phyloP scores from a whole-genome alignment of 2,797 vertebrate genomes.

The Hozukius guyotensis region DNA sequence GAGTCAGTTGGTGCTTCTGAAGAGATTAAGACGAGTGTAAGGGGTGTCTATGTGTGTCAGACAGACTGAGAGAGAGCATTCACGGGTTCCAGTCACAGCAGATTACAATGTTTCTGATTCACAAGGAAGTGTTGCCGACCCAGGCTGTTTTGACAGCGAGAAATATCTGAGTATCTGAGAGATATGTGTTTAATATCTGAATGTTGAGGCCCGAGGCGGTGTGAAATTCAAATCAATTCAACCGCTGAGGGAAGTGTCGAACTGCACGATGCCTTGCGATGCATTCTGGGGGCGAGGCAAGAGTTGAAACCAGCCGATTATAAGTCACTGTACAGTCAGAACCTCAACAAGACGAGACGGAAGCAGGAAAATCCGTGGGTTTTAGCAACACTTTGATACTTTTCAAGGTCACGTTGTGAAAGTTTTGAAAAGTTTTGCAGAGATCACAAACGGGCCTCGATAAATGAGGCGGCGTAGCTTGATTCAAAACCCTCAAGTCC shows the following conservation, averaged over 20 bases:
- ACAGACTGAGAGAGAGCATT: slow-evolving; percentile 50
- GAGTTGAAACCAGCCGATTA: slow-evolving; percentile 58
- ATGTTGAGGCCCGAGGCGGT: slow-evolving; percentile 67
- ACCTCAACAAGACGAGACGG: slow-evolving; percentile 34
- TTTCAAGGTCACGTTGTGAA: slow-evolving; percentile 45
- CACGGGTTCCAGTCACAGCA: slow-evolving; percentile 63
- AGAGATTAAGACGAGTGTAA: slow-evolving; percentile 66
- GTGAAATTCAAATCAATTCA: slow-evolving; percentile 75
- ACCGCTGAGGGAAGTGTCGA: slow-evolving; percentile 53
- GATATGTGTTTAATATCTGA: slow-evolving; percentile 73
- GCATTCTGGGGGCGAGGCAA: slow-evolving; percentile 47
- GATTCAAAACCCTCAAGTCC: slow-evolving; percentile 55
- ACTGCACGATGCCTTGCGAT: slow-evolving; percentile 38
- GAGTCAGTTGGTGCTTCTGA: slow-evolving; percentile 63
- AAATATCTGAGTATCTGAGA: slow-evolving; percentile 66
- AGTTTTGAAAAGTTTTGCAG: slow-evolving; percentile 59
- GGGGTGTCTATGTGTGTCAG: slow-evolving; percentile 52
- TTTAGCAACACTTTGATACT: slow-evolving; percentile 55
- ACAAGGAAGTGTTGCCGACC: slow-evolving; percentile 54
- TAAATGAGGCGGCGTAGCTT: slow-evolving; percentile 25
- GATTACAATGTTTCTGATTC: slow-evolving; percentile 72
- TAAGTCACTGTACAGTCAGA: slow-evolving; percentile 52
- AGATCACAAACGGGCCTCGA: slow-evolving; percentile 37
- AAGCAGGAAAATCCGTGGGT: slow-evolving; percentile 45
- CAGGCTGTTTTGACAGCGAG: slow-evolving; percentile 68